These are phyloP conservation scores for Alentia gelatinosa DNA, from an alignment of 2,888 invertebrate genomes.

Conservation along the genomic window DNA sequence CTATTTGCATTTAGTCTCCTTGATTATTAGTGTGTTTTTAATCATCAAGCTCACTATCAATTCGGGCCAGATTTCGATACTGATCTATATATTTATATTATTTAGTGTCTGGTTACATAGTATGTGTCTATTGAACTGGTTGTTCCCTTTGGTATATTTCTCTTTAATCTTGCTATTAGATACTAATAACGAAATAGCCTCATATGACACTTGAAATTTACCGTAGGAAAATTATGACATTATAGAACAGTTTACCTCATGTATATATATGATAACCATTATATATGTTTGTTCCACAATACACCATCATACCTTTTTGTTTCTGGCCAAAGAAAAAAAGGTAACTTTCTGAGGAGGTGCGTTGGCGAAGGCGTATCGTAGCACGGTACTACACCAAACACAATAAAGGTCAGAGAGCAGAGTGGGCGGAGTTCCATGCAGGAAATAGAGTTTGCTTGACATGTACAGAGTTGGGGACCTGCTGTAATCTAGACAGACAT, in stretches of 20 bases:
- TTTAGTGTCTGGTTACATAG: not conserved
- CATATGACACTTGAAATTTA: too few species aligned
- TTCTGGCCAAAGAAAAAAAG: too few species aligned
- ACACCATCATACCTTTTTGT: too few species aligned
- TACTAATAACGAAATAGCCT: too few species aligned
- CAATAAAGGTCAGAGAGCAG: not conserved
- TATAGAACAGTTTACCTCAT: too few species aligned
- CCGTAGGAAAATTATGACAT: too few species aligned
- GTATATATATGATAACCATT: too few species aligned
- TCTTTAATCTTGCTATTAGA: too few species aligned
- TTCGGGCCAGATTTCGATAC: not conserved
- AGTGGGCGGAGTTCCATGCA: constrained; percentile 7
- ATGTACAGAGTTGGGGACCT: not conserved
- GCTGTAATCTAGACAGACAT: not conserved
- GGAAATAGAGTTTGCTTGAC: constrained; percentile 29
- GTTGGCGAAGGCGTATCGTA: not conserved
- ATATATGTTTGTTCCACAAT: too few species aligned
- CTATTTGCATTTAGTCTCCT: not conserved
- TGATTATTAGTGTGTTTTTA: not conserved
- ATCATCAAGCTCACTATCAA: not conserved
- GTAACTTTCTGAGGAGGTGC: not conserved
- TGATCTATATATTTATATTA: not conserved
- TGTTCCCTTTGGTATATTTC: too few species aligned
- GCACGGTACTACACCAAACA: constrained; percentile 20
- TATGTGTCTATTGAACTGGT: too few species aligned